Evolutionary conservation across 2,797 vertebrate genomes (phyloP).

Genomic region (Clamator glandarius): DNA sequence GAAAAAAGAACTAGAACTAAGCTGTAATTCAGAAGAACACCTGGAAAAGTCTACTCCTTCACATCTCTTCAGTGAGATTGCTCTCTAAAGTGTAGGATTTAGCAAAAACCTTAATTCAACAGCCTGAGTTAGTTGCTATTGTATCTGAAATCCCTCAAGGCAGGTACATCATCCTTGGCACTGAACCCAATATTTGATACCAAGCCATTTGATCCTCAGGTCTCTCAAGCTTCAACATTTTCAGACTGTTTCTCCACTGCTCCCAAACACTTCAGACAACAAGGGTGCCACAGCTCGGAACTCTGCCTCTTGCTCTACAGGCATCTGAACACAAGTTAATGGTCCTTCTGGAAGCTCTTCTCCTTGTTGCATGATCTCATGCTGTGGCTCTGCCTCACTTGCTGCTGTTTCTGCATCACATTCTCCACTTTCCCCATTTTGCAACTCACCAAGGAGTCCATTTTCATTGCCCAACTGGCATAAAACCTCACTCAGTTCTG

Average conservation of each 20-base stretch:
- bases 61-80: background rate
- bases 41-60: background rate
- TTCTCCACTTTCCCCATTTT: background rate
- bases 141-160: background rate
- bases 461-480: background rate
- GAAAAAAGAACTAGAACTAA: background rate
- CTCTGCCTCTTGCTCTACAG: background rate
- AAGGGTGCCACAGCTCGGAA: accelerated
- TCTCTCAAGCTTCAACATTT: background rate
- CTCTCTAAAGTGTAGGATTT: background rate
- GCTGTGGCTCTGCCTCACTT: background rate
- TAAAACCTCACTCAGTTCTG: accelerated
- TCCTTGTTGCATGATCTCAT: accelerated
- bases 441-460: background rate
- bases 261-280: background rate
- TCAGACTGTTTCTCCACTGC: background rate
- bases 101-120: background rate
- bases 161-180: background rate
- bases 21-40: background rate
- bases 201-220: background rate
- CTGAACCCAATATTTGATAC: background rate
- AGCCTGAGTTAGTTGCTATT: background rate
- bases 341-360: background rate
- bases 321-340: background rate
- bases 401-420: background rate